phyloP scores from a whole-genome alignment of 2,113 vertebrate genomes.

The Solenodon paradoxus region DNA sequence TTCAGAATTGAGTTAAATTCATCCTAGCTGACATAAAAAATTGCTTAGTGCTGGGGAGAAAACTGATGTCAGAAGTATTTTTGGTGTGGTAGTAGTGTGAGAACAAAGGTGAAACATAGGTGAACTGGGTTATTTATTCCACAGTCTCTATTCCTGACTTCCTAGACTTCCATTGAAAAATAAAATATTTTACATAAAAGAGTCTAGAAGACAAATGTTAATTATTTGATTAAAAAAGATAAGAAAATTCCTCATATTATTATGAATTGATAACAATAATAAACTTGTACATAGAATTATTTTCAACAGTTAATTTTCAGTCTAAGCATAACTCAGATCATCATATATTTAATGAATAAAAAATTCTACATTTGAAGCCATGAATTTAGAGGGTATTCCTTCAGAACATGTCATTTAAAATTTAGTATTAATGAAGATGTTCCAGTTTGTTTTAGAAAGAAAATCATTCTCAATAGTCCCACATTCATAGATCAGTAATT shows the following conservation, averaged over 20 bases:
- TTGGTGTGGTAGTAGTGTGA: background rate
- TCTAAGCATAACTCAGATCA: background rate
- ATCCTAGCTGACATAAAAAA: background rate
- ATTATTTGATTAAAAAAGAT: background rate
- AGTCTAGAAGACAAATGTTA: conserved; percentile 1
- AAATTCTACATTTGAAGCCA: background rate
- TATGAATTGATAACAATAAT: background rate
- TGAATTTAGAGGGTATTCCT: background rate
- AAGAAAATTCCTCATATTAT: background rate
- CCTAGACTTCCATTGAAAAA: background rate
- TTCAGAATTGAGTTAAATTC: background rate
- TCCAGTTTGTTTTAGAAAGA: background rate
- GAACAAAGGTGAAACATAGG: background rate
- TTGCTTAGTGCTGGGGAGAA: background rate
- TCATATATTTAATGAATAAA: background rate
- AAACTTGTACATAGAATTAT: background rate
- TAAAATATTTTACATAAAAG: conserved; percentile 33
- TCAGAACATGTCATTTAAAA: background rate
- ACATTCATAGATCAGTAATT: background rate
- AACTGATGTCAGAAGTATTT: background rate
- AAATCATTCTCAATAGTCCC: background rate
- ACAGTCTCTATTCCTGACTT: background rate
- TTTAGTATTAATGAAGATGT: background rate
- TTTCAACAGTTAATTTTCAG: background rate
- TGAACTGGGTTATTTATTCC: background rate